Base-by-base conservation (phyloP, 2,113 vertebrate species). In the Prochilodus magdalenae region DNA sequence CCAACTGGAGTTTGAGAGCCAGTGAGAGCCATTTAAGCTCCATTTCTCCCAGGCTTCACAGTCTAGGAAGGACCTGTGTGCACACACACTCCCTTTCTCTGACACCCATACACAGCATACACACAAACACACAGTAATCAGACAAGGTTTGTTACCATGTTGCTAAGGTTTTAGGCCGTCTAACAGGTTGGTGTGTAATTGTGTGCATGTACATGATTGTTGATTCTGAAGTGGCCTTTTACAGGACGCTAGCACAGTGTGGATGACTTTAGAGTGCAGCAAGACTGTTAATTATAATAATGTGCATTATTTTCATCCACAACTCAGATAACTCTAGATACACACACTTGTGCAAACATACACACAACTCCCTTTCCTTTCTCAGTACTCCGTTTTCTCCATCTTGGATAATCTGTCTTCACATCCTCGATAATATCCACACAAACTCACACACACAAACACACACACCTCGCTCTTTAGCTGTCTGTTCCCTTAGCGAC, bases 1-100 rank as follows among this genome's bases (percentile, higher is more conserved):
- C 77, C 84, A 88, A 88, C 85, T 83, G 82, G 87, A 87, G 82
- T 89, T 88, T 85, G 87, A 89, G 73, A 88, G 82, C 69, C 82
- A 87, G 85, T 79, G 82, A 83, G 80, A 83, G 88, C 82, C 84
- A 88, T 89, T 89, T 87, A 88, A 89, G 85, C 83, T 84, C 82
- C 78, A 88, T 86, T 87, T 80, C 83, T 87, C 81, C 73, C 70
- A 73, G 86, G 77, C 75, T 77, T 81, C 84, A 81, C 81, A 85
- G 84, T 66, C 18, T 69, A 74, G 27, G 63, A 72, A 74, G 79
- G 33, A 71, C 75, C 60, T 40, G 36, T 40, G 49, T 26, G 53
- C 62, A 63, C 77, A 81, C 53, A 22, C 36, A 27, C 60, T 55
- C 55, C n/a, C 79, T 2, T 72, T 59, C 75, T 7, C 55, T 67